Percentiles rank a stretch among this genome's conserved stretches.
Evolutionary conservation across 1,140 invertebrate genomes (phyloP).

Genomic region (Drosophila triauraria): DNA sequence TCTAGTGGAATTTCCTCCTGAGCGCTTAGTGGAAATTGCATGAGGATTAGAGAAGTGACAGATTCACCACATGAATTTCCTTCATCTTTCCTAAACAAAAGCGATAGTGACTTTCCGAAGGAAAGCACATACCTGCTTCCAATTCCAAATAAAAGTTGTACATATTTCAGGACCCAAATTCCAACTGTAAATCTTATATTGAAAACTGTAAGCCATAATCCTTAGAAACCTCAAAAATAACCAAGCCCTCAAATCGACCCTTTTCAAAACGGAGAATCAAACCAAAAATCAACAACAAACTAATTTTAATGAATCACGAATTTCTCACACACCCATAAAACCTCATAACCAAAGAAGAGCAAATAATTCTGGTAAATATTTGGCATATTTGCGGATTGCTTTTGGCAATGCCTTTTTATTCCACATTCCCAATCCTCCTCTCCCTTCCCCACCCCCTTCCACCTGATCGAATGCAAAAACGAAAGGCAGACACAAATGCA

Average conservation of each 20-base stretch:
- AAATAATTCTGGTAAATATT: constrained; percentile 75
- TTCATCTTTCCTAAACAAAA: no score
- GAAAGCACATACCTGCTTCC: no score
- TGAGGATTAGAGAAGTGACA: no score
- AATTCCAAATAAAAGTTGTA: no score
- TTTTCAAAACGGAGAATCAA: constrained; percentile 4
- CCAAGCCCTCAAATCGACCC: constrained; percentile 20
- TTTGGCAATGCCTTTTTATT: constrained; percentile 71
- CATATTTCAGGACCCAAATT: no score
- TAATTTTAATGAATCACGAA: constrained; percentile 54
- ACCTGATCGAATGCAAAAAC: constrained; percentile 38
- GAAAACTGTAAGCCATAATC: not conserved
- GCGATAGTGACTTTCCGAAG: no score
- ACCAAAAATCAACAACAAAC: not conserved
- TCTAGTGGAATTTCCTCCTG: no score
- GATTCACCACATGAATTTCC: no score
- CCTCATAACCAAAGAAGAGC: constrained; percentile 23
- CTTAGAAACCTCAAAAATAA: not conserved
- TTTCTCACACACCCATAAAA: constrained; percentile 22
- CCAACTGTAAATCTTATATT: not conserved
- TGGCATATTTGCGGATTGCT: constrained; percentile 71
- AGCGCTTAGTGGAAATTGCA: no score
- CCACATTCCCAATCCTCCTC: constrained; percentile 6
- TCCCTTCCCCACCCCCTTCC: constrained; percentile 4
- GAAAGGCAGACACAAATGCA: constrained; percentile 69